Evolutionary conservation across 2,113 vertebrate species (phyloP).

Genomic region (Cariama cristata): DNA sequence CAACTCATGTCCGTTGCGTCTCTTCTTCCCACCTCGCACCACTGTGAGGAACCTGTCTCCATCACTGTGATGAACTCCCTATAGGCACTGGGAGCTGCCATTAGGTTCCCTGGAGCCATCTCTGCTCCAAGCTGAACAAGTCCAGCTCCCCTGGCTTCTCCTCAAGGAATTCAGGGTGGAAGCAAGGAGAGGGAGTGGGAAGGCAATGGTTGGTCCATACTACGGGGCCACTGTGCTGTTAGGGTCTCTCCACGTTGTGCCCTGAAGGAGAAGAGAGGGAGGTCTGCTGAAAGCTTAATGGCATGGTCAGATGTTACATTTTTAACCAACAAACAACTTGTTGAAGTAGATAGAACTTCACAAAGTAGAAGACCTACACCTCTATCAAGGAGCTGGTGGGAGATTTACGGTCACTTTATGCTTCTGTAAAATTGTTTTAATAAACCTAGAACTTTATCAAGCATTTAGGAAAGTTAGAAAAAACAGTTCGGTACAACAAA

Average conservation of each 20-base stretch:
- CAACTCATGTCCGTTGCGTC: neutral
- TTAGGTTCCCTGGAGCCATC: neutral
- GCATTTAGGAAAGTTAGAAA: slow-evolving; percentile 28
- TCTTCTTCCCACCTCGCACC: neutral
- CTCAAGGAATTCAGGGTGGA: neutral
- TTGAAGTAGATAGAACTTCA: neutral
- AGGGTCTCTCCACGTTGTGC: neutral
- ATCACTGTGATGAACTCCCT: neutral
- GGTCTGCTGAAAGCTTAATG: neutral
- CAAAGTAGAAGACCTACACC: neutral
- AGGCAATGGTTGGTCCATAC: neutral
- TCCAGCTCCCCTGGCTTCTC: neutral
- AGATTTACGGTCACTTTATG: slow-evolving; percentile 43
- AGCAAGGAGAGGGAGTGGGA: neutral
- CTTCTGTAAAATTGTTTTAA: slow-evolving; percentile 64
- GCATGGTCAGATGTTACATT: neutral
- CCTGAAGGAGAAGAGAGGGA: neutral
- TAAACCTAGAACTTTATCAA: slow-evolving; percentile 63
- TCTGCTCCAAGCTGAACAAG: neutral
- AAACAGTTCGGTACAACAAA: neutral
- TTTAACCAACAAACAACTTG: neutral
- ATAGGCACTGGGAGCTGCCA: neutral
- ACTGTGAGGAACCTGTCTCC: neutral
- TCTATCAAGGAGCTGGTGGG: neutral
- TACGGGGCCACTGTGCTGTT: neutral